Evolutionary conservation across 2,888 invertebrate species (phyloP), one percentile per base, ranked within the genome.

Genomic region (Dinocampus coccinellae): DNA sequence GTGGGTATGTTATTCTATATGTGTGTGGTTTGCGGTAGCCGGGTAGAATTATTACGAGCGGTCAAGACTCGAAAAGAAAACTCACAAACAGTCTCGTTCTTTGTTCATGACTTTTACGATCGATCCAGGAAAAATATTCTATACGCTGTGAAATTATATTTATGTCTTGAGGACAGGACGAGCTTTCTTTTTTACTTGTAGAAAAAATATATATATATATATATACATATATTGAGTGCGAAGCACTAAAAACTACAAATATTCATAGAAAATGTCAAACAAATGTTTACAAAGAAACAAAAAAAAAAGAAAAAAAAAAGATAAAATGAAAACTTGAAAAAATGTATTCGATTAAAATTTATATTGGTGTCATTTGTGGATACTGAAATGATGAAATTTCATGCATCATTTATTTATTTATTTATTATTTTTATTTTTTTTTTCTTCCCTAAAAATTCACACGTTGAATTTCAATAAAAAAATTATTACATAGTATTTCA

Each of bases 101-200:
- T 75, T 75, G 75, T 74, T 68, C 63, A 42, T 62, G 42, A 29
- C 39, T 72, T 72, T 70, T 70, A 70, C 72, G 73, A 70, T 58
- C 52, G 42, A 57, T 74, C 64, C 52, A 42, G 47, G 68, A 61
- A 53, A 68, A 39, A 52, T 26, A 9, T 10, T 33, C n/a, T 33
- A 58, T 16, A 10, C 9, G 26, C 24, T 29, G 29, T 26, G 58
- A 58, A 58, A 58, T 58, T 58, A 58, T 58, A 33, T 58, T 58
- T 58, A 26, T 26, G 57, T 57, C 6, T 57, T 33, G 34, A 20
- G 58, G 34, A 58, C n/a, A 29, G 34, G n/a, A 58, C 33, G 34
- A 58, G 33, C 16, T 33, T 58, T n/a, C n/a, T 29, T 58, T 29
- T 3, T 10, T 13, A 2, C 4, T 7, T 10, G 10, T 6, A 33